A percentile compares a stretch with the other conserved stretches of the same genome.
Evolutionary conservation across 2,888 invertebrate species (phyloP).

Genomic region (Elysia crispata): DNA sequence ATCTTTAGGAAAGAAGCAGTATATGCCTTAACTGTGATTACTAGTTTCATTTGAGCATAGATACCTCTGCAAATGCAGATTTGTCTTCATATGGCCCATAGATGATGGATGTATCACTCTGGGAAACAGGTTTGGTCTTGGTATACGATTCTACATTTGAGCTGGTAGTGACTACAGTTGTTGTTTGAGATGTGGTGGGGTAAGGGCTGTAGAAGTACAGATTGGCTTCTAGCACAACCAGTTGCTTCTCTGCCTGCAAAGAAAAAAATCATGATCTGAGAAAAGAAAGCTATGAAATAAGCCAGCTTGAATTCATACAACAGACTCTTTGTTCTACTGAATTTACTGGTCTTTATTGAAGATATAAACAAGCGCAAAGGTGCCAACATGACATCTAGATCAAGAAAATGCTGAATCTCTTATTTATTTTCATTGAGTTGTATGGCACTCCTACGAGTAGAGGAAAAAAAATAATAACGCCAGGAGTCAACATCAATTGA

Average conservation of each 20-base stretch:
- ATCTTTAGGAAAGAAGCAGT: background rate
- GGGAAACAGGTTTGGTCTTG: conserved; percentile 78
- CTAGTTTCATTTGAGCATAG: too few species aligned
- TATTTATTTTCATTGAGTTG: too few species aligned
- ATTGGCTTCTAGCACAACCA: conserved; percentile 91
- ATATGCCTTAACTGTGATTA: background rate
- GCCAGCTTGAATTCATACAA: too few species aligned
- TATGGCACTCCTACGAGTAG: too few species aligned
- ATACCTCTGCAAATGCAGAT: conserved; percentile 79
- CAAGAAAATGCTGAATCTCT: too few species aligned
- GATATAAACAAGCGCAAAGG: too few species aligned
- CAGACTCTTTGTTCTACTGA: too few species aligned
- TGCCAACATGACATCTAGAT: too few species aligned
- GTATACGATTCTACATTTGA: conserved; percentile 83
- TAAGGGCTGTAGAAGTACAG: conserved; percentile 92
- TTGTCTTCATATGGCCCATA: conserved; percentile 93
- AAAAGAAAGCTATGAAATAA: too few species aligned
- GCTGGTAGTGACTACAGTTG: conserved; percentile 87
- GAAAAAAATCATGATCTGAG: conserved; percentile 5
- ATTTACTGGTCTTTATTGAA: too few species aligned
- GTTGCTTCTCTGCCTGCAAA: conserved; percentile 88
- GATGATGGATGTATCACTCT: conserved; percentile 87
- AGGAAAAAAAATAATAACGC: too few species aligned
- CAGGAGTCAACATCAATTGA: too few species aligned
- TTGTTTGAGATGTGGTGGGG: conserved; percentile 87